Percentiles rank a stretch among this genome's conserved stretches.
Evolutionary conservation across 92 coral and sea anemone genomes (phyloP).

Genomic region (Zoanthus solanderi): DNA sequence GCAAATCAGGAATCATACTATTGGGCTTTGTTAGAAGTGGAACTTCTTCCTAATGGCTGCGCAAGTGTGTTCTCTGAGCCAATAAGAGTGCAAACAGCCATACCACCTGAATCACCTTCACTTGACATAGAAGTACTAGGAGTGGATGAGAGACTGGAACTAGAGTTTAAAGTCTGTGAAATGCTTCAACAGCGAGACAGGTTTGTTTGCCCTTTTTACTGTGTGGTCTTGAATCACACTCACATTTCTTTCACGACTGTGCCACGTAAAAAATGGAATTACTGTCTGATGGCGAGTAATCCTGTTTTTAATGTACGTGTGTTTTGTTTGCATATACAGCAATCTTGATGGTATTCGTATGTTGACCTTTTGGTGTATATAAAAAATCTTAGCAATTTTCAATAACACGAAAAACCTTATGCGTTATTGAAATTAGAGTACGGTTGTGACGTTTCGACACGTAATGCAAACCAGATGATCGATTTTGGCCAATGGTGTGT

Average conservation of each 20-base stretch:
- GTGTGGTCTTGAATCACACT: too few relatives aligned
- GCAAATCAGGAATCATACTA: conserved; percentile 74
- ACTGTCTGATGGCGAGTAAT: background rate
- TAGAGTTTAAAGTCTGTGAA: conserved; percentile 77
- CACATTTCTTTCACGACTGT: background rate
- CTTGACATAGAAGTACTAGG: conserved; percentile 76
- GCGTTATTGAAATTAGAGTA: too few relatives aligned
- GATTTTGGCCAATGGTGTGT: too few relatives aligned
- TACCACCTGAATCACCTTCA: conserved; percentile 80
- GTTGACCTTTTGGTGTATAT: too few relatives aligned
- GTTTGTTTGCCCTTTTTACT: conserved; percentile 34
- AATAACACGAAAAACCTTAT: too few relatives aligned
- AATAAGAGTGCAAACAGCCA: conserved; percentile 78
- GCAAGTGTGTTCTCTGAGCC: conserved; percentile 69
- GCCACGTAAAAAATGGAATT: background rate
- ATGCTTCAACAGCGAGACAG: conserved; percentile 83
- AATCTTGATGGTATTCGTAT: too few relatives aligned
- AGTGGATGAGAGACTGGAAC: conserved; percentile 71
- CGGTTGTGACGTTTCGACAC: too few relatives aligned
- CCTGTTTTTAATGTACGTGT: background rate
- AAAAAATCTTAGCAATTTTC: too few relatives aligned
- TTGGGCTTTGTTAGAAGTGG: conserved; percentile 86
- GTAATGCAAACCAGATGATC: too few relatives aligned
- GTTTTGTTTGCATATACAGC: too few relatives aligned
- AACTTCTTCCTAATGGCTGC: conserved; percentile 80